Conservation (phyloP, 2,113 vertebrate genomes). For the Macquaria australasica region DNA sequence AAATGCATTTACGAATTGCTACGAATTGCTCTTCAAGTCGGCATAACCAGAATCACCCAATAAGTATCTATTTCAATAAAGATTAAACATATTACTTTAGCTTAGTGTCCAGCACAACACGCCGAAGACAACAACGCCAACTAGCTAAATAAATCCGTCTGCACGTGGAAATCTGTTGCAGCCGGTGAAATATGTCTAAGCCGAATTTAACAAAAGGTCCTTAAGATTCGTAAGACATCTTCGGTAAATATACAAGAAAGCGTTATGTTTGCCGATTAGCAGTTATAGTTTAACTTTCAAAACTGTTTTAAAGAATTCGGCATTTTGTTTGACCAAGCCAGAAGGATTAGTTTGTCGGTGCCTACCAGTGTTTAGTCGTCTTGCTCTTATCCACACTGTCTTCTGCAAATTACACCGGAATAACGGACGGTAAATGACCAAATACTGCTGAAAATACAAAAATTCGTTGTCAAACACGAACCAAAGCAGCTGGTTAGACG, state of each 20-base stretch:
- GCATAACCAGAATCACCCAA: background rate
- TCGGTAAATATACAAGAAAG: rapidly evolving
- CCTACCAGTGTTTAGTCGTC: background rate
- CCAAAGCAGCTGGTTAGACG: background rate
- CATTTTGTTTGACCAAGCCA: no score
- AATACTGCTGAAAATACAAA: rapidly evolving
- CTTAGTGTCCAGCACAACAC: no score
- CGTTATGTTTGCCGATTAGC: rapidly evolving
- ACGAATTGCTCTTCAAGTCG: background rate
- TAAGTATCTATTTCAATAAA: background rate
- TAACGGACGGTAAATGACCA: rapidly evolving
- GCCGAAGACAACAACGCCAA: background rate
- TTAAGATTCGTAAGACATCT: rapidly evolving
- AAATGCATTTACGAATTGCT: background rate
- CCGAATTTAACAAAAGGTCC: background rate
- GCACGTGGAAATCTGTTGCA: background rate
- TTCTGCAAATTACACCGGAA: background rate
- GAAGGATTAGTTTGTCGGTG: background rate
- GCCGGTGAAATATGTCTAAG: background rate
- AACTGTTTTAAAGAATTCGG: background rate
- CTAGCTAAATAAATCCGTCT: background rate
- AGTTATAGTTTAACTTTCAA: background rate
- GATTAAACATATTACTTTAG: rapidly evolving
- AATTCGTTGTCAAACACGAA: no score
- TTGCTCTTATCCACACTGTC: background rate